A percentile compares a stretch with the other conserved stretches of the same genome.
Evolutionary conservation across 2,888 invertebrate species (phyloP).

Genomic region (Eupeodes luniger): DNA sequence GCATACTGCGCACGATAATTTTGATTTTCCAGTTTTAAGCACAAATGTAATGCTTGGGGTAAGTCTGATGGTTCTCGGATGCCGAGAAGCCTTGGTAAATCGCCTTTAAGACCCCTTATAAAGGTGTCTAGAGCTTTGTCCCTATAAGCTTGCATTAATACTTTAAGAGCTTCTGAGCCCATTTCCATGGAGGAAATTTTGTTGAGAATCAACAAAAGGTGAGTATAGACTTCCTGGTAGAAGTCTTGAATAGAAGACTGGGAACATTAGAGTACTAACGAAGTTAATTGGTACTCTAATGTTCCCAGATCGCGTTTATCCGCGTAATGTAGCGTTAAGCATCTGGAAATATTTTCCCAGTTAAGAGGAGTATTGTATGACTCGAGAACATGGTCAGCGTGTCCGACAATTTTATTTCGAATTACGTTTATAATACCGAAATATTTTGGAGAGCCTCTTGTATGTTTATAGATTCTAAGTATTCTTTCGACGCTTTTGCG

Average conservation of each 20-base stretch:
- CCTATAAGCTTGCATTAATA: too few species aligned
- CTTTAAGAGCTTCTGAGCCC: too few species aligned
- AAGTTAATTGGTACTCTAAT: constrained; percentile 53
- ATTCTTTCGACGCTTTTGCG: not conserved
- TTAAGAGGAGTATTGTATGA: not conserved
- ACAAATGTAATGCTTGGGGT: not conserved
- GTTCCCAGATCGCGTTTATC: constrained; percentile 21
- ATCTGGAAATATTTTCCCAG: not conserved
- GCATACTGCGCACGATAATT: too few species aligned
- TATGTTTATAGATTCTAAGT: not conserved
- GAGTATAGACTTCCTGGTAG: not conserved
- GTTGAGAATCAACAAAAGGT: not conserved
- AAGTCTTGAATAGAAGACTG: not conserved
- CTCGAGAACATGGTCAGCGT: too few species aligned
- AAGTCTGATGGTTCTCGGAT: not conserved
- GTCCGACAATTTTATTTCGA: too few species aligned
- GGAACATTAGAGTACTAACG: not conserved
- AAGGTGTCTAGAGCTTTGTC: too few species aligned
- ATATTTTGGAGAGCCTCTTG: not conserved
- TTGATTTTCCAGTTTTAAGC: too few species aligned
- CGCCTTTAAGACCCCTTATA: too few species aligned
- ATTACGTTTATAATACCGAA: too few species aligned
- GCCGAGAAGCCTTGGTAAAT: not conserved
- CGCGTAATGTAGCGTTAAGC: not conserved
- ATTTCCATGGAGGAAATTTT: too few species aligned